Percentiles rank a stretch among this genome's conserved stretches.
Conservation (phyloP, 2,888 invertebrate species). For the Mythimna pallens region DNA sequence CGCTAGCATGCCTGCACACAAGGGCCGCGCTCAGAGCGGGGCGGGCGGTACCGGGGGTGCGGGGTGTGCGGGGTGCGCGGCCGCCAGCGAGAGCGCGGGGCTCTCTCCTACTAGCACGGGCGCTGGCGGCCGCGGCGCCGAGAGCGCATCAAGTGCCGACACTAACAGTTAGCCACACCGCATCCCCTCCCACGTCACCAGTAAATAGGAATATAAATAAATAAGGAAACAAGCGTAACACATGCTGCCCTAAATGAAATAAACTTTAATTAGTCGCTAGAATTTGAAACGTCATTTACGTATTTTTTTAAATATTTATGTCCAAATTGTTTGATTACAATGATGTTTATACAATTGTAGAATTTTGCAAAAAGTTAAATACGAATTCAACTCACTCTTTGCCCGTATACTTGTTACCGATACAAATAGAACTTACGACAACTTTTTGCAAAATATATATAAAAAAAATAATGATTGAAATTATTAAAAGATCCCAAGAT, state of each 20-base stretch:
- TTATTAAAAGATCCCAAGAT: slow-evolving; percentile 55
- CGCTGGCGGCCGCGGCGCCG: slow-evolving; percentile 5
- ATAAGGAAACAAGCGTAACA: slow-evolving; percentile 81
- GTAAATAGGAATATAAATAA: slow-evolving; percentile 80
- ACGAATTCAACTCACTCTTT: slow-evolving; percentile 4
- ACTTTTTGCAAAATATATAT: slow-evolving; percentile 63
- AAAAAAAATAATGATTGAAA: slow-evolving; percentile 46
- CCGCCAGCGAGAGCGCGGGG: slow-evolving; percentile 39
- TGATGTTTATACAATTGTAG: slow-evolving; percentile 50
- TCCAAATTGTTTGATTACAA: slow-evolving; percentile 47
- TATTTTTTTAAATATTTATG: slow-evolving; percentile 34
- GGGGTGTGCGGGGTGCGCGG: slow-evolving; percentile 61
- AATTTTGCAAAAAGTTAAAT: slow-evolving; percentile 61
- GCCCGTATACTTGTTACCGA: slow-evolving; percentile 3
- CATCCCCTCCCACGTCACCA: slow-evolving; percentile 79
- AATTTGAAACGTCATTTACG: slow-evolving; percentile 31
- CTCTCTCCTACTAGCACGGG: slow-evolving; percentile 29
- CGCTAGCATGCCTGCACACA: slow-evolving; percentile 96
- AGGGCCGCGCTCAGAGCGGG: slow-evolving; percentile 90
- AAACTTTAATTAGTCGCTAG: slow-evolving; percentile 59
- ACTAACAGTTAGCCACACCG: slow-evolving; percentile 63
- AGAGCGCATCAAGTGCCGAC: slow-evolving; percentile 38
- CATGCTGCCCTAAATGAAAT: slow-evolving; percentile 85
- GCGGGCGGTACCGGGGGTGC: slow-evolving; percentile 78
- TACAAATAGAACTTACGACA: slow-evolving; percentile 18